Evolutionary conservation across 2,888 invertebrate genomes (phyloP), one percentile per base, ranked within the genome.

Genomic region (Andrena fulva): DNA sequence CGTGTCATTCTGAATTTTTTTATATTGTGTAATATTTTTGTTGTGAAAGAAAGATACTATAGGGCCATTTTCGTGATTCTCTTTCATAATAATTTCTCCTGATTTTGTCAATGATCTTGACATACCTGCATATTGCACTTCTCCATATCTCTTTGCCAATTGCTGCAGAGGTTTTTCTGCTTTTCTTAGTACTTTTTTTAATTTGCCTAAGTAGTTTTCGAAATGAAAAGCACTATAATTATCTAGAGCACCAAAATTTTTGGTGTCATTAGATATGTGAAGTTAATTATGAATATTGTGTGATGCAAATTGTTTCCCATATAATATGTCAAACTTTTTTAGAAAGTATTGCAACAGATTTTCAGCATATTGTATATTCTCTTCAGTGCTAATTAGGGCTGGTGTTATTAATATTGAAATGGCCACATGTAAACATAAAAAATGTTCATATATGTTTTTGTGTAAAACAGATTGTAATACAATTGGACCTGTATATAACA

Each of bases 191-290:
- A 66, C 0, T 42, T 56, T 62, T 24, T 73, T 73, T 50, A 81
- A n/a, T 20, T 33, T 27, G 56, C 48, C 60, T 31, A 81, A 56
- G 60, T 63, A 74, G n/a, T 77, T 81, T 27, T 81, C 81, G 69
- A 68, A 81, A 24, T 8, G 27, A n/a, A 77, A 81, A 12, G 77
- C 77, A 67, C 71, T 77, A 63, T 71, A 84, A 27, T 63, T 68
- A 48, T 73, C 63, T 56, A 81, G 63, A n/a, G 20, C 48, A 16
- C 77, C 84, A 71, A 48, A 77, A 20, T 59, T 71, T 67, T 33
- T 48, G 10, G 76, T 79, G 64, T 84, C 84, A 12, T 64, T 20
- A 12, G 33, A 60, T 8, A 84, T 16, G 54, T 84, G 80, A n/a
- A 74, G 27, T 0, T 77, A 33, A 62, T 69, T 67, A 24, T 80